Conservation (phyloP, 92 coral and sea anemone species). For the Umimayanthus kanabou region DNA sequence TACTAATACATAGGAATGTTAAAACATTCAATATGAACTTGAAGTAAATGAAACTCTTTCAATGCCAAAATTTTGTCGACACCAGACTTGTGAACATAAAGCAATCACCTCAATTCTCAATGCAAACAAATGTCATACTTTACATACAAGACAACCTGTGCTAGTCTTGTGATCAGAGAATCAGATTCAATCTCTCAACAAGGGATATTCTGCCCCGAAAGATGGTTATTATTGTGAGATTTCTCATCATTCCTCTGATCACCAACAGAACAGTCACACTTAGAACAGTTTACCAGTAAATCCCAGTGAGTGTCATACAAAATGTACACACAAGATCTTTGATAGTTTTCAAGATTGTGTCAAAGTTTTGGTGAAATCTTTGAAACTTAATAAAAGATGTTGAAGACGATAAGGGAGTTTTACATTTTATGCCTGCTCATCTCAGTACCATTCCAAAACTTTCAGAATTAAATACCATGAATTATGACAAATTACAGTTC, state of each 20-base stretch:
- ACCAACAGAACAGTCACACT: neutral
- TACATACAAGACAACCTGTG: neutral
- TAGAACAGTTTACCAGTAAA: neutral
- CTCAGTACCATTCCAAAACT: too few species aligned
- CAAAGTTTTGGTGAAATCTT: neutral
- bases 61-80: too few species aligned
- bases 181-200: constrained; percentile 41
- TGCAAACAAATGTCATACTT: too few species aligned
- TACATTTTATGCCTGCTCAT: too few species aligned
- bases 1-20: neutral
- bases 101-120: too few species aligned
- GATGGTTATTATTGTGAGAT: constrained; percentile 36
- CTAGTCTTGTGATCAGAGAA: constrained; percentile 16
- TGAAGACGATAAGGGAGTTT: neutral
- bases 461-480: too few species aligned
- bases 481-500: too few species aligned
- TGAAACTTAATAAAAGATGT: neutral
- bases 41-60: neutral
- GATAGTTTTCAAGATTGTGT: neutral
- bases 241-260: constrained; percentile 24
- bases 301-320: neutral
- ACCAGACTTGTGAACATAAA: too few species aligned
- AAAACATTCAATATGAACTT: neutral
- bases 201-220: constrained; percentile 40
- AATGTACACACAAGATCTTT: neutral